Base-by-base conservation (phyloP, 2,888 invertebrate species). In the Limnephilus auricula region DNA sequence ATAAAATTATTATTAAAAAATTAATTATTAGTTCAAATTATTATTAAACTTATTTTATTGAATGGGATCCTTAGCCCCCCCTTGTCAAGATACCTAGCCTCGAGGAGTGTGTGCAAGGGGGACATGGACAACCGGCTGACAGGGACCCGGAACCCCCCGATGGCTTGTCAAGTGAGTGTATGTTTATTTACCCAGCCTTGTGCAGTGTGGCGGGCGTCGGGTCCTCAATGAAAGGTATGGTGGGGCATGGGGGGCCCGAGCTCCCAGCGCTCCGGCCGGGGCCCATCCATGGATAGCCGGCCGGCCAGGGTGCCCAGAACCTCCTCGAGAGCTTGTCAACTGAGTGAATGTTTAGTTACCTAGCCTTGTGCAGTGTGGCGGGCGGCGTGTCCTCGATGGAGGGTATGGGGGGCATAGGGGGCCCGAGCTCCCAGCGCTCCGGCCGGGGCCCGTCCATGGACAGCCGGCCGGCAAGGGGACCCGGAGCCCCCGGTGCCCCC, bases 141-240 rank as follows among this genome's bases (percentile, higher is more conserved):
- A 82, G 90, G 91, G 94, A 94, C 95, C 94, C 95, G 95, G 94
- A 94, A 94, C 95, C 95, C 95, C 95, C 95, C 95, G 95, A 94
- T 95, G 86, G 50, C 6, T 25, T 65, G 50, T 25, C 50, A 25
- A 65, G 65, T 18, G 65, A 0, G 25, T 65, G 18, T 6, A 2
- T 25, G 65, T 65, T 50, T 65, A 18, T 15, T 50, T 82, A 89
- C 79, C 45, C 65, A 50, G 78, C 83, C 79, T 89, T 92, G 90
- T 88, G 84, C 96, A 95, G 97, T 97, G 95, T 97, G 97, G 95
- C 97, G 97, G 95, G 94, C 94, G 94, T 94, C 93, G 94, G 94
- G 93, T 94, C 94, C 94, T 95, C 95, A 95, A 95, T 95, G 94
- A 96, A 95, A 95, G 96, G n/a, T 25, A 65, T 65, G n/a, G 91